Evolutionary conservation across 2,888 invertebrate genomes (phyloP).

Genomic region (Chymomyza caudatula): DNA sequence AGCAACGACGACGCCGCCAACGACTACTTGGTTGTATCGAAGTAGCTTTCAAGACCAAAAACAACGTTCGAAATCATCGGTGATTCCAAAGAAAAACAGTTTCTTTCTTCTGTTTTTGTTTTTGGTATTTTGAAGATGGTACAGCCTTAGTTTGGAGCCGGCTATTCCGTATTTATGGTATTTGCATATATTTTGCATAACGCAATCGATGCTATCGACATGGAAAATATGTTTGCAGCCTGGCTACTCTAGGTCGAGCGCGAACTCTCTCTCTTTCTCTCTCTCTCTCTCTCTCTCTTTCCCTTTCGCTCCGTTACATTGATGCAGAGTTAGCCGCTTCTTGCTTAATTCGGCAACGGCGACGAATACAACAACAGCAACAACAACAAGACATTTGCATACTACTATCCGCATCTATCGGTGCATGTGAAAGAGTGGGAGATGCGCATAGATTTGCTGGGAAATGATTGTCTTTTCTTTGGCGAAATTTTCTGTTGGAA

Average conservation of each 20-base stretch:
- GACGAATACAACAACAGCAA: conserved; percentile 4
- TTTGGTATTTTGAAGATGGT: conserved; percentile 19
- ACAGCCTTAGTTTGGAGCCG: conserved; percentile 9
- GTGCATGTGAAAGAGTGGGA: conserved; percentile 54
- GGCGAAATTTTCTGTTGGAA: conserved; percentile 57
- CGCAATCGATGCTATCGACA: conserved; percentile 77
- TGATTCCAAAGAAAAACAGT: conserved; percentile 53
- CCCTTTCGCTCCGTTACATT: conserved; percentile 21
- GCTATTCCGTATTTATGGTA: conserved; percentile 65
- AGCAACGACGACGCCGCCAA: conserved; percentile 52
- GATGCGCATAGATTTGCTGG: conserved; percentile 70
- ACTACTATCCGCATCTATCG: conserved; percentile 6
- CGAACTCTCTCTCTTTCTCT: conserved; percentile 4
- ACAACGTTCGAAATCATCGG: conserved; percentile 21
- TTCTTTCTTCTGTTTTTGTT: conserved; percentile 43
- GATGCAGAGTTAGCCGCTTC: conserved; percentile 30
- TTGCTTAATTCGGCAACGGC: conserved; percentile 49
- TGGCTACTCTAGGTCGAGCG: conserved; percentile 38
- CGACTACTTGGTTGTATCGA: conserved; percentile 55
- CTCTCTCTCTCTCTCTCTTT: neutral
- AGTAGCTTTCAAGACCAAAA: conserved; percentile 29
- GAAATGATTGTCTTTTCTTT: conserved; percentile 58
- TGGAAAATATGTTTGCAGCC: conserved; percentile 75
- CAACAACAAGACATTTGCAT: conserved; percentile 53
- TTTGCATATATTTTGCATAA: conserved; percentile 77